Evolutionary conservation across 2,113 vertebrate genomes (phyloP).

Genomic region (Siphamia tubifer): DNA sequence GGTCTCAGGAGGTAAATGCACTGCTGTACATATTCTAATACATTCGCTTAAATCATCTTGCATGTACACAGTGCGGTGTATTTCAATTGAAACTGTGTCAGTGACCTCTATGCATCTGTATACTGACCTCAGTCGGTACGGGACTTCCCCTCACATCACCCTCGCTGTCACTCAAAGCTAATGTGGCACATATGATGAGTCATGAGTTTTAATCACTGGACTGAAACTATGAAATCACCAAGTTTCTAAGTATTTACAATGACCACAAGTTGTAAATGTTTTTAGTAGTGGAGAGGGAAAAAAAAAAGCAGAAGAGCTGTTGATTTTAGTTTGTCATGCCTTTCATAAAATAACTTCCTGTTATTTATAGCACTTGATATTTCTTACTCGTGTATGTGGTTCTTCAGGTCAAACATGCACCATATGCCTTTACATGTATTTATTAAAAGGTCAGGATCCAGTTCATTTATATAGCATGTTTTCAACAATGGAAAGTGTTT

Average conservation of each 20-base stretch:
- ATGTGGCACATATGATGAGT: not conserved
- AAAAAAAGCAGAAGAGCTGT: not conserved
- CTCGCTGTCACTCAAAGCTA: no score
- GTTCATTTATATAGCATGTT: no score
- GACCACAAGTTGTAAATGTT: not conserved
- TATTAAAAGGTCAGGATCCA: no score
- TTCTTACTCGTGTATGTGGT: not conserved
- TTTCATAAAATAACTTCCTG: not conserved
- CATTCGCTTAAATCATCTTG: no score
- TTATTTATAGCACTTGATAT: not conserved
- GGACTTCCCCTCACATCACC: not conserved
- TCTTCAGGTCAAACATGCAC: not conserved
- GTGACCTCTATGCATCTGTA: not conserved
- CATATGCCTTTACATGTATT: not conserved
- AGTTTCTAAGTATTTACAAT: not conserved
- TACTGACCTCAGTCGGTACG: not conserved
- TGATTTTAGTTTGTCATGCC: not conserved
- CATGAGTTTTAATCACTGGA: not conserved
- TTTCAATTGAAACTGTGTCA: not conserved
- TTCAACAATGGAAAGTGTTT: no score
- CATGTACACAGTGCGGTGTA: no score
- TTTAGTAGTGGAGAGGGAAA: accelerated
- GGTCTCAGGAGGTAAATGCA: no score
- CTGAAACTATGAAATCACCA: not conserved
- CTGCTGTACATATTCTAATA: no score